Evolutionary conservation across 2,113 vertebrate genomes (phyloP), one percentile per base, ranked within the genome.

Genomic region (Chelonoidis abingdonii): DNA sequence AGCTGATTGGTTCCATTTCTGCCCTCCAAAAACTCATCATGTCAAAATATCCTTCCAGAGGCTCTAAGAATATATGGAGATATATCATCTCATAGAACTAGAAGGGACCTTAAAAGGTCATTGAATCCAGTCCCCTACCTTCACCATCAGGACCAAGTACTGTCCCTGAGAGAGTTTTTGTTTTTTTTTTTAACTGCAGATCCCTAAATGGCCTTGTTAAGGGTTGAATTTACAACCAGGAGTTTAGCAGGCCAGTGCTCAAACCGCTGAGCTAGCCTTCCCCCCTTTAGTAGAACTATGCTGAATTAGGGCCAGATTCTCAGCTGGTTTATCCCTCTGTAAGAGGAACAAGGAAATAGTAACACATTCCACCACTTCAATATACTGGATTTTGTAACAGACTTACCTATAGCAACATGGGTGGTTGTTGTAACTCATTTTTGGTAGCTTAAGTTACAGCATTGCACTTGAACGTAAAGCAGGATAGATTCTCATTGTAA

Each of bases 401-500:
- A 82, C 25, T 93, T 84, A 76, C 1, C 2, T 16, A 75, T 86
- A 76, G 8, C 21, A 83, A 6, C 2, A 38, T 6, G 9, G 49
- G 2, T 57, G 5, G 12, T 2, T 93, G 6, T 8, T 53, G 52
- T 90, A 89, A 35, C 14, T 69, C 44, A n/a, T 90, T 89, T 88
- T 22, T 52, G 90, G 8, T 80, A 17, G 16, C 62, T 69, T n/a
- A 19, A 59, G 16, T 72, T 80, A 57, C 19, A 19, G 22, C 56
- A 79, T 22, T 75, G 79, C 38, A 83, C 93, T 76, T 91, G 90
- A 54, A 76, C 25, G 17, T 83, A 91, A 95, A 95, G 56, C 44
- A 72, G 49, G 38, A 53, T 72, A 72, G 25, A 69, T 90, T 92
- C 93, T 87, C 65, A 69, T 31, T 9, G 49, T 83, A 54, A 83